Conservation (phyloP, 2,113 vertebrate species). For the Siphamia tubifer region DNA sequence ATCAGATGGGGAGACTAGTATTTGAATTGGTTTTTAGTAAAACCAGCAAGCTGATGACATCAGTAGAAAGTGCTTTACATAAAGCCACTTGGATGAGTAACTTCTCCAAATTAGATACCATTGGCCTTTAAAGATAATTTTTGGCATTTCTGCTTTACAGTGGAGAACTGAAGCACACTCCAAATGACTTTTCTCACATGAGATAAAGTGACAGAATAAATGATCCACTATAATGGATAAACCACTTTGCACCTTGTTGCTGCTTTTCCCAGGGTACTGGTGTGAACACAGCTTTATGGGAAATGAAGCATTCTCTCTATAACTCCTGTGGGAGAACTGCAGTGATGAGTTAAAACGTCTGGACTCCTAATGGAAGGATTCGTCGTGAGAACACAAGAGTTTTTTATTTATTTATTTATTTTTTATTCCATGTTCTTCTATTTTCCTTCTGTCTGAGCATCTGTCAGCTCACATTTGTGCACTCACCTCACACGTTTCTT, state of each 20-base stretch:
- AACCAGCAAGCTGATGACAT: neutral
- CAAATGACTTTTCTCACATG: conserved; percentile 51
- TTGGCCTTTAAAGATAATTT: neutral
- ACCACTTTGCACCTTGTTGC: conserved; percentile 74
- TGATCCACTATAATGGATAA: conserved; percentile 53
- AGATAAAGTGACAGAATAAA: conserved; percentile 45
- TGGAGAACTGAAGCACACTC: neutral
- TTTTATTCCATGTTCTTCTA: too few relatives aligned
- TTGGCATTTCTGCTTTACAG: neutral
- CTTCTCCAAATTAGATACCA: conserved; percentile 3
- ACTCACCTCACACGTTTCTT: conserved; percentile 24
- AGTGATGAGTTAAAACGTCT: conserved; percentile 64
- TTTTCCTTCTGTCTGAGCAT: neutral
- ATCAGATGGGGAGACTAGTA: neutral
- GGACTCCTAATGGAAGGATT: conserved; percentile 55
- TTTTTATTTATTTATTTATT: neutral
- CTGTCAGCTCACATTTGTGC: conserved; percentile 35
- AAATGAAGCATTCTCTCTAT: conserved; percentile 44
- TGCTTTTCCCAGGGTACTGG: conserved; percentile 45
- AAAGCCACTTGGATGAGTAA: neutral
- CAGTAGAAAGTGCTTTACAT: neutral
- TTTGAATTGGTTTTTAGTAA: neutral
- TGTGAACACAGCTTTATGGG: conserved; percentile 59
- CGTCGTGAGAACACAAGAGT: conserved; percentile 30
- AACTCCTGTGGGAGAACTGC: conserved; percentile 35